phyloP scores from a whole-genome alignment of 1,140 invertebrate species.

The Harpegnathos saltator region DNA sequence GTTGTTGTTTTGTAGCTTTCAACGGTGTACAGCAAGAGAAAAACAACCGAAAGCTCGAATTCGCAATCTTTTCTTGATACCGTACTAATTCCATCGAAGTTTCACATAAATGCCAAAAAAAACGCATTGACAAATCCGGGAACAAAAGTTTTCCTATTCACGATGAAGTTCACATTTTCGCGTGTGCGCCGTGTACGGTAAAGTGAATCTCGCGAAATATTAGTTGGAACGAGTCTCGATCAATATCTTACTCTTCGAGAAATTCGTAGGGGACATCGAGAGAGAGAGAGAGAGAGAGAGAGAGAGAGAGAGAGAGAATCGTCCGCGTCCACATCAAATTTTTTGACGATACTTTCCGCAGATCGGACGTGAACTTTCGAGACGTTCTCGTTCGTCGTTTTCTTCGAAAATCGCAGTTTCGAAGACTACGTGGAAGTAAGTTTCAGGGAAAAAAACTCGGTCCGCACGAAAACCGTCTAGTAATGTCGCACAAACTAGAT shows the following conservation, averaged over 20 bases:
- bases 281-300: neutral
- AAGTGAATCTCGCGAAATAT: constrained; percentile 38
- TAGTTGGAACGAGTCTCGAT: neutral
- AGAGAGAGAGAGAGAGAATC: neutral
- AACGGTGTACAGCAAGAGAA: constrained; percentile 10
- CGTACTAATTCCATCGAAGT: constrained; percentile 51
- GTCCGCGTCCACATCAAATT: neutral
- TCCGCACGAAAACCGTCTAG: neutral
- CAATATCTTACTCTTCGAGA: neutral
- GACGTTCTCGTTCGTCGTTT: neutral
- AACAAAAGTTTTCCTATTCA: constrained; percentile 26
- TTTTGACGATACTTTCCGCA: constrained; percentile 10
- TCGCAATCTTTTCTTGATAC: constrained; percentile 16
- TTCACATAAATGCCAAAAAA: neutral
- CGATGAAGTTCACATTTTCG: constrained; percentile 38
- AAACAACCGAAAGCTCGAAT: constrained; percentile 37
- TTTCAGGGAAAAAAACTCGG: constrained; percentile 22
- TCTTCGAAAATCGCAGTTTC: constrained; percentile 32
- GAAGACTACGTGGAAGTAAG: neutral
- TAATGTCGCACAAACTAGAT: constrained; percentile 24
- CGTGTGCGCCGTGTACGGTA: neutral
- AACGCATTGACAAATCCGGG: constrained; percentile 1
- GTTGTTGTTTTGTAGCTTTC: constrained; percentile 22
- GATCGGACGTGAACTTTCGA: neutral
- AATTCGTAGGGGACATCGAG: neutral